A percentile compares a stretch with the other conserved stretches of the same genome.
These are phyloP conservation scores for Mustela lutreola DNA, from an alignment of 2,113 vertebrate genomes.

Conservation along the genomic window DNA sequence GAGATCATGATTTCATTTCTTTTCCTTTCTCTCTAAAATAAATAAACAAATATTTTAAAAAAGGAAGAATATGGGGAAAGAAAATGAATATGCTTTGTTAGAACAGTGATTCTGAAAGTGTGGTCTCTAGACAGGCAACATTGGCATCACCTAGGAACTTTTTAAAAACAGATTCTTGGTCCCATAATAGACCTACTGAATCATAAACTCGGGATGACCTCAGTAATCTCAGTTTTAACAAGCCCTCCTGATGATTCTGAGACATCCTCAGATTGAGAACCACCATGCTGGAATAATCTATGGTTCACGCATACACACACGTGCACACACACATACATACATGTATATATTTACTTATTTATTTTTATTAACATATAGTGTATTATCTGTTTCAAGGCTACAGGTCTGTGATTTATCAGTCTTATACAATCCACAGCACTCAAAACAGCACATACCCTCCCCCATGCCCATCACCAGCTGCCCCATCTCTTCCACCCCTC, in stretches of 20 bases:
- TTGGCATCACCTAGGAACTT: neutral
- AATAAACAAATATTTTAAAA: no score
- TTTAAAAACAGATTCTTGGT: neutral
- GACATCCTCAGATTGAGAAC: neutral
- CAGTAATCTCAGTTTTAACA: neutral
- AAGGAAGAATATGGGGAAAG: neutral
- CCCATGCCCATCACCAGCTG: no score
- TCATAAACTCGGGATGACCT: neutral
- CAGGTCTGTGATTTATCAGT: no score
- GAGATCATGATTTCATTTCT: neutral
- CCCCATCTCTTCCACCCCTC: no score
- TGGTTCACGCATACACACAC: neutral
- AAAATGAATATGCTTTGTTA: neutral
- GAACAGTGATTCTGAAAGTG: neutral
- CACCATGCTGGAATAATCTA: neutral
- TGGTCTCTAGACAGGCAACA: neutral
- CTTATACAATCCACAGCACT: no score
- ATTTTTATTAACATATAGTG: no score
- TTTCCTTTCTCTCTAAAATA: no score
- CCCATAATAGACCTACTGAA: neutral
- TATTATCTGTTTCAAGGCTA: no score
- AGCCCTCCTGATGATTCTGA: neutral
- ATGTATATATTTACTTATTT: no score
- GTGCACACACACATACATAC: no score
- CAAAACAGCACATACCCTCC: no score